phyloP scores from a whole-genome alignment of 2,113 vertebrate species.

The Tragelaphus imberbis region DNA sequence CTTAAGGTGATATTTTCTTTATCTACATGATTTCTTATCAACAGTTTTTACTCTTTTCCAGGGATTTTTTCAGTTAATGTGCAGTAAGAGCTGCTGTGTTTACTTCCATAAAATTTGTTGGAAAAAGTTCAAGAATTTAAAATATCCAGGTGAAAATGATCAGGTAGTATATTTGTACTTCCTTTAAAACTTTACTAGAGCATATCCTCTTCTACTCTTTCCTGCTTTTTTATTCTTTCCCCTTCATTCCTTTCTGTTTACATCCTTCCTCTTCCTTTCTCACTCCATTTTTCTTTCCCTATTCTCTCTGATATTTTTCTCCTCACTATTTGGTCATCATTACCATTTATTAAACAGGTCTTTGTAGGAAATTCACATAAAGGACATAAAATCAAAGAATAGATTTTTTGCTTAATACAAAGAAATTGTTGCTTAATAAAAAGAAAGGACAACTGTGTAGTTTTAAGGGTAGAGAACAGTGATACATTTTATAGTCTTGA shows the following conservation, averaged over 20 bases:
- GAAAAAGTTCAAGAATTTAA: constrained; percentile 73
- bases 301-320: background rate
- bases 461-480: background rate
- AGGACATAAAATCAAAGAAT: background rate
- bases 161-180: constrained; percentile 58
- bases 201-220: background rate
- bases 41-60: constrained; percentile 23
- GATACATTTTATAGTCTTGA: background rate
- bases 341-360: background rate
- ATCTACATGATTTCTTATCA: constrained; percentile 4
- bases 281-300: background rate
- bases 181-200: background rate
- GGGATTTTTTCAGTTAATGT: constrained; percentile 73
- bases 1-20: background rate
- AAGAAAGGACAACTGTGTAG: background rate
- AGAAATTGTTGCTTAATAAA: background rate
- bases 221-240: background rate
- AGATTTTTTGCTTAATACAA: background rate
- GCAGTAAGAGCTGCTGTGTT: constrained; percentile 69
- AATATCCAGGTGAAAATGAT: constrained; percentile 68
- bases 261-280: background rate
- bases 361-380: background rate
- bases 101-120: constrained; percentile 75
- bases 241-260: background rate
- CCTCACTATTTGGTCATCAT: background rate